Conservation (phyloP, 2,888 invertebrate species). For the Acrobasis suavella region DNA sequence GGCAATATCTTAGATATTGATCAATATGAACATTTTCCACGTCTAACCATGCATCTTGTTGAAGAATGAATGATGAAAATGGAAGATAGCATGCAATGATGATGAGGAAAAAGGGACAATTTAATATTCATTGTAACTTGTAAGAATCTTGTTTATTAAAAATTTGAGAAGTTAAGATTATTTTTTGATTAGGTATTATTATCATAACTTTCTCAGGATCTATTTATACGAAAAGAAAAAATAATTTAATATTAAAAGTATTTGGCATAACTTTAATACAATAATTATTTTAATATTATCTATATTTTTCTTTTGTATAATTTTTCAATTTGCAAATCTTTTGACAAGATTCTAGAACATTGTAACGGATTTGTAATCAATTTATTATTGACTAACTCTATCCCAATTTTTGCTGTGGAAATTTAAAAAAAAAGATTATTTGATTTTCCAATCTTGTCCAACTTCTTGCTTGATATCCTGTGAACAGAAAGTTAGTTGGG, state of each 20-base stretch:
- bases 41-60: background rate
- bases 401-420: background rate
- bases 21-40: background rate
- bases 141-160: background rate
- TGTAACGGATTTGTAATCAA: background rate
- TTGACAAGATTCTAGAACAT: background rate
- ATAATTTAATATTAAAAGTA: no score
- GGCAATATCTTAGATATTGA: conserved; percentile 1
- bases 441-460: background rate
- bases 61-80: conserved; percentile 2
- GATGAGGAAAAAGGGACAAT: conserved; percentile 5
- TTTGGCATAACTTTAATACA: no score
- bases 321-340: no score
- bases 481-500: conserved; percentile 53
- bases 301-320: no score
- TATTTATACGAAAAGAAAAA: no score
- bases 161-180: background rate
- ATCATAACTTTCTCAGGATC: background rate
- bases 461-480: conserved; percentile 45
- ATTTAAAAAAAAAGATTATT: background rate
- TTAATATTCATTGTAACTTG: background rate
- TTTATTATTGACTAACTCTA: background rate
- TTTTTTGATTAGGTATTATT: background rate
- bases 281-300: no score
- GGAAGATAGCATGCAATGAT: conserved; percentile 12